phyloP scores from a whole-genome alignment of 2,113 vertebrate species.

The Falcunculus frontatus region DNA sequence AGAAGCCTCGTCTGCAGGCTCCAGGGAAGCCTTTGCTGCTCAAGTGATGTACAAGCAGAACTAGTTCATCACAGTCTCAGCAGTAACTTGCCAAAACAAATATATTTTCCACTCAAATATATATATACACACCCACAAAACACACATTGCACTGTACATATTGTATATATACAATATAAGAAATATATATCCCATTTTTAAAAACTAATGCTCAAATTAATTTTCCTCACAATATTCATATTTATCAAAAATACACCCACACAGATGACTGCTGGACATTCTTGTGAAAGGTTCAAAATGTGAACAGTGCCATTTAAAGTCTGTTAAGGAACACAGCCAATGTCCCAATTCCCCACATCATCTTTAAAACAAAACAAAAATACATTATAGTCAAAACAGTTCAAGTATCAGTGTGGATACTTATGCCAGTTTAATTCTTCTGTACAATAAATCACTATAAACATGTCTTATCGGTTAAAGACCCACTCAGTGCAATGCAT shows the following conservation, averaged over 20 bases:
- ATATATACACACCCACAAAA: not conserved
- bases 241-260: not conserved
- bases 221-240: not conserved
- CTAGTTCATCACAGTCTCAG: not conserved
- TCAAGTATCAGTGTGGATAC: not conserved
- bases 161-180: not conserved
- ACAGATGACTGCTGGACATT: not conserved
- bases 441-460: not conserved
- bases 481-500: not conserved
- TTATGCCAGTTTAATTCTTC: not conserved
- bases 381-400: not conserved
- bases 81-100: not conserved
- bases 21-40: not conserved
- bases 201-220: not conserved
- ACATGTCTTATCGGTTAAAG: not conserved
- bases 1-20: not conserved
- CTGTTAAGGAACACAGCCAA: not conserved
- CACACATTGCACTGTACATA: not conserved
- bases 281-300: not conserved
- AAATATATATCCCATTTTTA: not conserved
- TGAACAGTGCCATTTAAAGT: not conserved
- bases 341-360: not conserved
- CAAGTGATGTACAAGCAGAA: not conserved
- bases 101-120: not conserved
- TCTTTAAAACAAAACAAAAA: not conserved